Evolutionary conservation across 2,113 vertebrate species (phyloP).

Genomic region (Calypte anna): DNA sequence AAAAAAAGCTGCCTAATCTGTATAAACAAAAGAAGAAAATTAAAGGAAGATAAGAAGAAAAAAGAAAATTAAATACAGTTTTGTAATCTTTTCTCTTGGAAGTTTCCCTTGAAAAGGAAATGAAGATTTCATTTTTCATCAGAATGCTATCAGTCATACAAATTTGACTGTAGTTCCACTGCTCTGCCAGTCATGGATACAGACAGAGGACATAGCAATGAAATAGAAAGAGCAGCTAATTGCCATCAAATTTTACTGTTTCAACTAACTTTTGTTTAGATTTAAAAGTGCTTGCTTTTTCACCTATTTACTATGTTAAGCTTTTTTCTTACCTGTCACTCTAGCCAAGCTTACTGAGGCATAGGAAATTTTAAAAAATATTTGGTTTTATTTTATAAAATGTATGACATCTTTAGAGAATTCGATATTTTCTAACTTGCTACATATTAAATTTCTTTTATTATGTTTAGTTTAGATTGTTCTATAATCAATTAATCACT

Average conservation of each 20-base stretch:
- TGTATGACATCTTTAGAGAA: not conserved
- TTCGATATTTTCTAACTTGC: not conserved
- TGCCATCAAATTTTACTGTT: not conserved
- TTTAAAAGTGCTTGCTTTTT: slow-evolving; percentile 27
- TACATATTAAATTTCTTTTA: not conserved
- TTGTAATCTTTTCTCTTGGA: not conserved
- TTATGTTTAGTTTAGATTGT: slow-evolving; percentile 10
- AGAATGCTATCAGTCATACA: not conserved
- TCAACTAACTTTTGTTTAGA: not conserved
- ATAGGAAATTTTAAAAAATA: slow-evolving; percentile 22
- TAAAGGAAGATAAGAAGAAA: not conserved
- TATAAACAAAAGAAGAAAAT: not conserved
- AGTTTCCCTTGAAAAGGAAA: not conserved
- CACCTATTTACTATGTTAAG: not conserved
- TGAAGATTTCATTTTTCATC: not conserved
- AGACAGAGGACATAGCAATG: not conserved
- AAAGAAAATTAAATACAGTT: not conserved
- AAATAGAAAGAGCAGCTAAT: not conserved
- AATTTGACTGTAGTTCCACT: not conserved
- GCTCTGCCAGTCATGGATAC: not conserved
- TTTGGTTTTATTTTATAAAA: not conserved
- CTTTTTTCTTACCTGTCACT: slow-evolving; percentile 17
- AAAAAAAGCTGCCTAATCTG: not conserved
- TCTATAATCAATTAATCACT: slow-evolving; percentile 13
- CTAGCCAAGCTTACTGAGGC: not conserved